Evolutionary conservation across 2,888 invertebrate species (phyloP), one percentile per base, ranked within the genome.

Genomic region (Thysanoteuthis rhombus): DNA sequence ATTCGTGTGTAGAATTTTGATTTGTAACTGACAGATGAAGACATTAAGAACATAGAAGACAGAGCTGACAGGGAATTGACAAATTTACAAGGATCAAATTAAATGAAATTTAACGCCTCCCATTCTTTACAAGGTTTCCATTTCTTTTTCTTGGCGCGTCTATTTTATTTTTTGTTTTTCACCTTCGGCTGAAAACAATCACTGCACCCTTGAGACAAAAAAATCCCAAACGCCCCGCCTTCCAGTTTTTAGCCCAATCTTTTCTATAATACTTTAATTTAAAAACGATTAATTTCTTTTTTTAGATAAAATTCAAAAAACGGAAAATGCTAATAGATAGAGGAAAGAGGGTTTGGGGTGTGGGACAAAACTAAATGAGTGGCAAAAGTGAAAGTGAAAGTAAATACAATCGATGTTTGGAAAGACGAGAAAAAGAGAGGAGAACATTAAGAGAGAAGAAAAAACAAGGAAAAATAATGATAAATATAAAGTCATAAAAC

Each of bases 91-190:
- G n/a, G n/a, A 75, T 75, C n/a, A 75, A 75, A 75, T 75, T 75
- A 75, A 75, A 75, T n/a, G 75, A 75, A 75, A 75, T 75, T 75
- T 75, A 75, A 75, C 75, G 75, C 75, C 75, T 75, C 75, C n/a
- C 12, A 75, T 36, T 36, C 75, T n/a, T 36, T 75, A 75, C 75
- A 36, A 75, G 75, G 75, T n/a, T 75, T 75, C 75, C 16, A 0
- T 36, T 75, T 75, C 28, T 75, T 75, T n/a, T 75, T 75, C 16
- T 75, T n/a, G 8, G n/a, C n/a, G 6, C 16, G 32, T 16, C 12
- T 75, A 32, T 75, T 75, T n/a, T 58, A 32, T 32, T 75, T 75
- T n/a, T 8, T n/a, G 6, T 32, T 75, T 1, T 75, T 75, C 75
- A 36, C 75, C 16, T n/a, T 75, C 75, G n/a, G 75, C 75, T 36